Evolutionary conservation across 2,797 vertebrate genomes (phyloP).

Genomic region (Microhierax caerulescens): DNA sequence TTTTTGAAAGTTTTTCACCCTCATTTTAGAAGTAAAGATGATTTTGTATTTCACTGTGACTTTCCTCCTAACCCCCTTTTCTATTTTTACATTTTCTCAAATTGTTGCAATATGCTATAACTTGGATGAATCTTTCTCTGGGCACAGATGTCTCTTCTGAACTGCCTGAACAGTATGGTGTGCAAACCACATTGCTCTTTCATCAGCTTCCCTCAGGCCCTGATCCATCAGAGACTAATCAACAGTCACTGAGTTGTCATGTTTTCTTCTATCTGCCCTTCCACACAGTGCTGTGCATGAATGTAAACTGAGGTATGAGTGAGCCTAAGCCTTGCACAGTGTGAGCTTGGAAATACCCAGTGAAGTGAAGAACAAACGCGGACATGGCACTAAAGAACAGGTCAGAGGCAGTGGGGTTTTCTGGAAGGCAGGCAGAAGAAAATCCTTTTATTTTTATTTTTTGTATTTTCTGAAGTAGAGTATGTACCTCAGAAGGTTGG

Average conservation of each 20-base stretch:
- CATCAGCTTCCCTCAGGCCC: background rate
- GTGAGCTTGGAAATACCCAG: background rate
- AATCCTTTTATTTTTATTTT: accelerated
- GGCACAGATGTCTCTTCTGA: background rate
- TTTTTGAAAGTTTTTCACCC: background rate
- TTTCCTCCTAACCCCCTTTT: background rate
- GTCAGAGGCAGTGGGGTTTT: accelerated
- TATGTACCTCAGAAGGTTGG: background rate
- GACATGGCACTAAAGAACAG: accelerated
- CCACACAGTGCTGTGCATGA: background rate
- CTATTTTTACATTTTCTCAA: background rate
- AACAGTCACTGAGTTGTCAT: background rate
- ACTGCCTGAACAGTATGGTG: background rate
- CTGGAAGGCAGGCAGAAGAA: background rate
- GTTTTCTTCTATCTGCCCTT: background rate
- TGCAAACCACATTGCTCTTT: background rate
- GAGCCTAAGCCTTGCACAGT: background rate
- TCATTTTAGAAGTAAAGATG: background rate
- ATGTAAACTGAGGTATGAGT: accelerated
- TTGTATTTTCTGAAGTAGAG: background rate
- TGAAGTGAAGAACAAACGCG: background rate
- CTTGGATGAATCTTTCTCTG: background rate
- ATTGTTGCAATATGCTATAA: accelerated
- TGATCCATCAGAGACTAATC: background rate
- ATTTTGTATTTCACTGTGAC: background rate